A percentile compares a stretch with the other conserved stretches of the same genome.
Conservation (phyloP, 2,113 vertebrate genomes). For the Rhinopomastus cyanomelas region DNA sequence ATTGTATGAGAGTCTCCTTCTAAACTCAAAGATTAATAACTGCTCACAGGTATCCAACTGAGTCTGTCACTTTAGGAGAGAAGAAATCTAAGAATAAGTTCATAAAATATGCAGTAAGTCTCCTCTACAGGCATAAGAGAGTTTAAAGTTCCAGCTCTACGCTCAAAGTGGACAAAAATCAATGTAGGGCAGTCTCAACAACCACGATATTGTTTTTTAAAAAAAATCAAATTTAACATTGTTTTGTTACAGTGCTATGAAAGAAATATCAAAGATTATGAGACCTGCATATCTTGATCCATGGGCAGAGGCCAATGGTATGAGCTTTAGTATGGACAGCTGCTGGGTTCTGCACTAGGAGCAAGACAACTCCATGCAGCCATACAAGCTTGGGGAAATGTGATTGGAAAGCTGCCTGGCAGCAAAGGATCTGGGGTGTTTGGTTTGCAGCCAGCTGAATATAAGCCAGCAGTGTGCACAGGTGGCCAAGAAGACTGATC, state of each 20-base stretch:
- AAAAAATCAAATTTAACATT: background rate
- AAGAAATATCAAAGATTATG: background rate
- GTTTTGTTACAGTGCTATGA: background rate
- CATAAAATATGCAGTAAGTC: background rate
- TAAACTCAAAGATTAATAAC: background rate
- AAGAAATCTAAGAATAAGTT: slow-evolving; percentile 9
- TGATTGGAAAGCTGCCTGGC: accelerated
- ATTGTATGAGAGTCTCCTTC: background rate
- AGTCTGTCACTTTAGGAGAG: background rate
- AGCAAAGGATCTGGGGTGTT: background rate
- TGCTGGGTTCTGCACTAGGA: accelerated
- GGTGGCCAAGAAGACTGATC: background rate
- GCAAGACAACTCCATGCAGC: background rate
- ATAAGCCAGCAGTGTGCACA: background rate
- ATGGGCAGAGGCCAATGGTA: accelerated
- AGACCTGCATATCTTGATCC: background rate
- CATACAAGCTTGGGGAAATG: background rate
- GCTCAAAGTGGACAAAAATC: background rate
- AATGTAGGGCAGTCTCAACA: background rate
- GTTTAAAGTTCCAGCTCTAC: background rate
- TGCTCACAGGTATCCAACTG: background rate
- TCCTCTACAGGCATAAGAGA: background rate
- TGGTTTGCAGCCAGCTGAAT: accelerated
- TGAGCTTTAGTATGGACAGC: background rate
- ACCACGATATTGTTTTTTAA: background rate